Evolutionary conservation across 2,888 invertebrate species (phyloP).

Genomic region (Arctia plantaginis): DNA sequence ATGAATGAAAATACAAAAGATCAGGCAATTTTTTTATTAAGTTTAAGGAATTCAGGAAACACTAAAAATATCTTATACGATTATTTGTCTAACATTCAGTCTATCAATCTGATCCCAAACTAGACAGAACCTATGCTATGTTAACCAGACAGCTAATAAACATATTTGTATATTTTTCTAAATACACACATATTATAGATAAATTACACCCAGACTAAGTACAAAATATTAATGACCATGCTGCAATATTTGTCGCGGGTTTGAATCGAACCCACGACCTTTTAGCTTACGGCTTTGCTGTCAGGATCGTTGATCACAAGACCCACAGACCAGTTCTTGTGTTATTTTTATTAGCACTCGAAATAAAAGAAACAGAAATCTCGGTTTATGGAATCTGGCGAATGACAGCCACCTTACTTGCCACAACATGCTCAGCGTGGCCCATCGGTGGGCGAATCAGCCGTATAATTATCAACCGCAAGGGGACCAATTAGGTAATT

Average conservation of each 20-base stretch:
- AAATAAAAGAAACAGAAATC: background rate
- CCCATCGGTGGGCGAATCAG: conserved; percentile 37
- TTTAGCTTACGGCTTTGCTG: too few relatives aligned
- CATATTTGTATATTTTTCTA: too few relatives aligned
- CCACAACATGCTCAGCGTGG: conserved; percentile 2
- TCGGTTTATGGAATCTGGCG: background rate
- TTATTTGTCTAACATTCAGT: too few relatives aligned
- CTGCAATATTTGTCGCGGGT: background rate
- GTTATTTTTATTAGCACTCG: background rate
- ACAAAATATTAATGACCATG: too few relatives aligned
- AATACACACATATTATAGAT: too few relatives aligned
- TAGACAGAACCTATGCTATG: too few relatives aligned
- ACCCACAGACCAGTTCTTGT: background rate
- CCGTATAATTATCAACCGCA: conserved; percentile 44
- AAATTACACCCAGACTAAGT: too few relatives aligned
- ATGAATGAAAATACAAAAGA: background rate
- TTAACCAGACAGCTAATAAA: too few relatives aligned
- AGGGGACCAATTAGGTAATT: conserved; percentile 48
- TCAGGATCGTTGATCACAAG: too few relatives aligned
- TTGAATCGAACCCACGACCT: background rate
- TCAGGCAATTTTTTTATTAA: background rate
- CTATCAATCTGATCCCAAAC: too few relatives aligned
- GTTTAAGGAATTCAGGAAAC: too few relatives aligned
- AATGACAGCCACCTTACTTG: conserved; percentile 1
- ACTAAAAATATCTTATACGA: too few relatives aligned